Conservation (phyloP, 2,888 invertebrate species). For the Leucania comma region DNA sequence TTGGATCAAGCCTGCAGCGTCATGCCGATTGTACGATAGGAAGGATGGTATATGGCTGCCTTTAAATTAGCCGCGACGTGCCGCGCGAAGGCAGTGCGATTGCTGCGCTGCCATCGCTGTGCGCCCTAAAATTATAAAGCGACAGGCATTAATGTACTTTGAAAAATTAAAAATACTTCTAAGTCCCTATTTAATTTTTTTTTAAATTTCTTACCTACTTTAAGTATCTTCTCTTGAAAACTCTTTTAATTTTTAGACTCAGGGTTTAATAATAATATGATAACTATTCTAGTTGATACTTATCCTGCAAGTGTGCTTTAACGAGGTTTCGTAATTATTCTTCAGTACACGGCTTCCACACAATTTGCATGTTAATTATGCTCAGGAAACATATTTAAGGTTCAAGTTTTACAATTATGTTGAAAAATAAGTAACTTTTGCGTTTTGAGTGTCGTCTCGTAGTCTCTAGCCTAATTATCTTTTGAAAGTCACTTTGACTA, state of each 20-base stretch:
- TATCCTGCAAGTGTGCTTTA: neutral
- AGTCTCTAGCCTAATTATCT: neutral
- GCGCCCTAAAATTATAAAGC: no score
- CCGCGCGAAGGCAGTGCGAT: no score
- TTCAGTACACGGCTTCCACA: neutral
- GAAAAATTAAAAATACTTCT: neutral
- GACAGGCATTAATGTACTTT: neutral
- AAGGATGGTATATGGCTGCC: no score
- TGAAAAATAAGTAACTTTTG: neutral
- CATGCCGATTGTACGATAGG: no score
- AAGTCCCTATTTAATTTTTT: no score
- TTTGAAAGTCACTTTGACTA: no score
- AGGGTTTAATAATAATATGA: neutral
- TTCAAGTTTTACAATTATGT: neutral
- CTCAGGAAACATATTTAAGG: constrained; percentile 2
- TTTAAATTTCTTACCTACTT: no score
- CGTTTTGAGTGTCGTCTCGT: neutral
- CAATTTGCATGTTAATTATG: constrained; percentile 23
- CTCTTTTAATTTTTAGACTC: neutral
- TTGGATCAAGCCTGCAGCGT: no score
- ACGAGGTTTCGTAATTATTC: constrained; percentile 15
- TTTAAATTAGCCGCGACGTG: no score
- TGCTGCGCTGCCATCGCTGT: no score
- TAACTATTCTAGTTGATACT: neutral
- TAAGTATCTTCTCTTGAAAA: no score